Base-by-base conservation (phyloP, 2,888 invertebrate genomes). In the Agriotes lineatus region DNA sequence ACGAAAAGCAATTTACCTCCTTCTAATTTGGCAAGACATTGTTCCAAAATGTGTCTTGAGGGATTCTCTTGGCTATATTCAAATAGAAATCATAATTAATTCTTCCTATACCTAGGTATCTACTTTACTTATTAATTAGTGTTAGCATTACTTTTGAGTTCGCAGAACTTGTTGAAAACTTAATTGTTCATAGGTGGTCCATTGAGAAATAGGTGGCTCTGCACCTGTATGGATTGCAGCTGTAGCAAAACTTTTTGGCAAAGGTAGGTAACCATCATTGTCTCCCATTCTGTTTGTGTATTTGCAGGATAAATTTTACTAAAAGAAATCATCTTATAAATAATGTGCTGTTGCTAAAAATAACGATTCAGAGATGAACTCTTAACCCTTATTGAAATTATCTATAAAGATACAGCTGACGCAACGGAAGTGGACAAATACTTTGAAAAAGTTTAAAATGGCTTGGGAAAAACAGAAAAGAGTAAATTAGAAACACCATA, bases 61-160 rank as follows among this genome's bases (percentile, higher is more conserved):
- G 99, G 99, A 85, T 99, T 99, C 33, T 96, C 97, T 80, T 99
- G 88, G 0, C 95, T 92, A 83, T 99, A 99, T 76, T 97, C 97
- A 83, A 87, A 98, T 56, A 94, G 93, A 59, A 59, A 63, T n/a
- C n/a, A 42, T n/a, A n/a, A n/a, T n/a, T n/a, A n/a, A n/a, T n/a
- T n/a, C n/a, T n/a, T n/a, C n/a, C n/a, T n/a, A n/a, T n/a, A n/a
- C n/a, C n/a, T n/a, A n/a, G n/a, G n/a, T n/a, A n/a, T n/a, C n/a
- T n/a, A n/a, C n/a, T n/a, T n/a, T 20, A 60, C 12, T 9, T 12
- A 37, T n/a, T 48, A 12, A n/a, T n/a, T 35, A 16, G 19, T 25
- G 25, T 19, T 50, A 18, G 35, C 19, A 7, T 86, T 87, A 95
- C 96, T 77, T 89, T 89, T 78, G 92, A 93, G 80, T 95, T 87